Evolutionary conservation across 2,888 invertebrate genomes (phyloP).

Genomic region (Taphrorychus bicolor): DNA sequence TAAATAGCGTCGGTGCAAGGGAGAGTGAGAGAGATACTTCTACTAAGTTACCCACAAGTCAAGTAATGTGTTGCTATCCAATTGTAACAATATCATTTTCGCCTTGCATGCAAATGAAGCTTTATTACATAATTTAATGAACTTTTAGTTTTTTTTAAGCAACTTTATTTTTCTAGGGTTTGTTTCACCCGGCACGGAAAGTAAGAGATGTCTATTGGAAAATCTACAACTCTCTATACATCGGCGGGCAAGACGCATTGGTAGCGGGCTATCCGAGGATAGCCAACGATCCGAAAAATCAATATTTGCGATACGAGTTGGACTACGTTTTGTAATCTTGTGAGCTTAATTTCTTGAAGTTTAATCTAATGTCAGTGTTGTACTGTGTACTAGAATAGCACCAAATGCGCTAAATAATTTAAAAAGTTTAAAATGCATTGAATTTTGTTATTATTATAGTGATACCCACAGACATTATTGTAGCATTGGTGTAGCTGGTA

Average conservation of each 20-base stretch:
- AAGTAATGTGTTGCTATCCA: too few species aligned
- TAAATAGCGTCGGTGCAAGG: too few species aligned
- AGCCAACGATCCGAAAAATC: constrained; percentile 93
- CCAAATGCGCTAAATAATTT: too few species aligned
- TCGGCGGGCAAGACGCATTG: constrained; percentile 97
- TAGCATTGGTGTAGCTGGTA: too few species aligned
- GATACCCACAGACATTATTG: too few species aligned
- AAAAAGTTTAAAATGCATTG: too few species aligned
- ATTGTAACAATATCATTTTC: too few species aligned
- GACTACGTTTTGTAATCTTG: constrained; percentile 83
- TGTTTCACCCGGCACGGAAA: constrained; percentile 99
- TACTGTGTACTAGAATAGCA: not conserved
- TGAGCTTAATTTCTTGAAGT: too few species aligned
- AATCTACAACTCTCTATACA: constrained; percentile 98
- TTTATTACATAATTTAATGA: not conserved
- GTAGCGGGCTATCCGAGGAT: constrained; percentile 98
- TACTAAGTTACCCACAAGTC: too few species aligned
- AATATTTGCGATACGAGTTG: constrained; percentile 90
- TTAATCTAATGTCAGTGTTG: not conserved
- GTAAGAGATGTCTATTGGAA: constrained; percentile 99
- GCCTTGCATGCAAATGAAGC: too few species aligned
- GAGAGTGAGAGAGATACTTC: too few species aligned
- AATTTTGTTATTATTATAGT: not conserved
- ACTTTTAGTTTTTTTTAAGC: not conserved
- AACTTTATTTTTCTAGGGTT: constrained; percentile 69